Percentiles rank a stretch among this genome's conserved stretches.
These are phyloP conservation scores for Acropora tenuis DNA, from an alignment of 64 coral and sea anemone genomes.

Conservation along the genomic window DNA sequence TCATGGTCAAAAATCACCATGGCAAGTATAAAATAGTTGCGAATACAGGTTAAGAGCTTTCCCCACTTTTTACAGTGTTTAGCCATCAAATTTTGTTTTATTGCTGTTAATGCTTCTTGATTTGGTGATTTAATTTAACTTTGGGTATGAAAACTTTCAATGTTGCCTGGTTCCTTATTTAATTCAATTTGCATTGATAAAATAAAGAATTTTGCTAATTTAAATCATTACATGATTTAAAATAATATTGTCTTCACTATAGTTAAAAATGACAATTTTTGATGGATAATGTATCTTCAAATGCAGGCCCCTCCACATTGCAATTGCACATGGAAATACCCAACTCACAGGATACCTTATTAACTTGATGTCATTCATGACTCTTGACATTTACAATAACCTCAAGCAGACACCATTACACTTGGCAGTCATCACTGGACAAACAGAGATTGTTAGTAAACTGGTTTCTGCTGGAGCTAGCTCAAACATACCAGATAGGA, in stretches of 20 bases:
- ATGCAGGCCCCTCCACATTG: constrained; percentile 94
- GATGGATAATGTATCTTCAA: background rate
- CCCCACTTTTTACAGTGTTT: too few relatives aligned
- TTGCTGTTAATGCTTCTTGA: too few relatives aligned
- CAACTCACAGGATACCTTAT: constrained; percentile 74
- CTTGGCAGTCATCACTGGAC: constrained; percentile 91
- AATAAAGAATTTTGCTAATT: too few relatives aligned
- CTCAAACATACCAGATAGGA: constrained; percentile 88
- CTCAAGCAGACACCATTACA: constrained; percentile 93
- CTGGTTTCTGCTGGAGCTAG: constrained; percentile 73
- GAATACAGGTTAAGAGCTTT: too few relatives aligned
- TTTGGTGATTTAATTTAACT: too few relatives aligned
- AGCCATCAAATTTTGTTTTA: too few relatives aligned
- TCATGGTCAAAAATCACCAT: too few relatives aligned
- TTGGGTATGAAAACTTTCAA: too few relatives aligned
- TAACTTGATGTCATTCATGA: constrained; percentile 62
- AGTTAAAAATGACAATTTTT: too few relatives aligned
- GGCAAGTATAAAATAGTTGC: too few relatives aligned
- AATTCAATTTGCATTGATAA: background rate
- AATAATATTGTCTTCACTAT: too few relatives aligned
- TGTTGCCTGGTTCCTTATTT: background rate
- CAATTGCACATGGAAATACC: constrained; percentile 83
- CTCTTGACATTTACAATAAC: constrained; percentile 90
- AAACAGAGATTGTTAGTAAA: constrained; percentile 68
- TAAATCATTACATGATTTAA: too few relatives aligned